Evolutionary conservation across 1,140 invertebrate species (phyloP), one percentile per base, ranked within the genome.

Genomic region (Anoplolepis gracilipes): DNA sequence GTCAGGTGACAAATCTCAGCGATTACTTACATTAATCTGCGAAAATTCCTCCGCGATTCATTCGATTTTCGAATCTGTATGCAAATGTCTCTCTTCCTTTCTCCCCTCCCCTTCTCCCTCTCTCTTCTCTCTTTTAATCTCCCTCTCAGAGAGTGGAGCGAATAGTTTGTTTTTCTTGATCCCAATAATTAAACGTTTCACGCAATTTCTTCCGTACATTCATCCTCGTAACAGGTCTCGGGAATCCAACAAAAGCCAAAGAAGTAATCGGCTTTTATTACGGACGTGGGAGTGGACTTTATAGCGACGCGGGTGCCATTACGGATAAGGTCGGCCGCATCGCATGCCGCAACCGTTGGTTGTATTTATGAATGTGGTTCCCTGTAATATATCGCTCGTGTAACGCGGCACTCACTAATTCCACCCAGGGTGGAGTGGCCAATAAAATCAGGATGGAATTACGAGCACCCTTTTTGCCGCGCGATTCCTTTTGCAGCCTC

Each of bases 291-390:
- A 85, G 91, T 92, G 91, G 79, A 42, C 11, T 93, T 93, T 94
- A 93, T 91, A 90, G 89, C 86, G 61, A 57, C 65, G 59, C 84
- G 84, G 92, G 90, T 85, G 33, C 87, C 87, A 91, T 92, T 92
- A 91, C 91, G 91, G 88, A 85, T 88, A 88, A 88, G 85, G 77
- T 64, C 75, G 75, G 85, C 2, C 10, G 10, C 39, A 90, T 90
- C 86, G 91, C 85, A 88, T 73, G 33, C 59, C 91, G 92, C 92
- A 92, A 93, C 89, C 91, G 92, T 93, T 93, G 92, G 92, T 93
- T 93, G 92, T 92, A 93, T 92, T 94, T 93, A 93, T 93, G 92
- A 93, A 93, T 93, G 92, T 91, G 91, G 93, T 93, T 69, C 93
- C 85, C 88, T 88, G 93, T 93, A 92, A 94, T 94, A 93, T 94